phyloP scores from a whole-genome alignment of 1,140 invertebrate species.

The Tetraneura akinire region DNA sequence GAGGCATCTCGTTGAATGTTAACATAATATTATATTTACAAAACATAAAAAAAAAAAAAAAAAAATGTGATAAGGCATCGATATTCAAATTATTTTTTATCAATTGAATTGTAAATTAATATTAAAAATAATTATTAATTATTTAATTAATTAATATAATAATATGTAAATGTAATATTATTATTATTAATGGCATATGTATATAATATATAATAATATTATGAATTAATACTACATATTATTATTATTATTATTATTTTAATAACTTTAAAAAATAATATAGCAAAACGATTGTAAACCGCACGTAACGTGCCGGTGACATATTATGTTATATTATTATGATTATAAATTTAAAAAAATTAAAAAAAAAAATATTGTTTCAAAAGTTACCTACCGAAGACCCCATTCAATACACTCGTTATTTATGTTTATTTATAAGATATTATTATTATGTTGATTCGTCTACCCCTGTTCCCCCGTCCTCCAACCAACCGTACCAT shows the following conservation, averaged over 20 bases:
- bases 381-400: conserved; percentile 27
- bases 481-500: conserved; percentile 32
- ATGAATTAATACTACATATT: conserved; percentile 35
- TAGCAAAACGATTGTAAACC: conserved; percentile 28
- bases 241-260: too few species aligned
- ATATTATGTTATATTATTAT: too few species aligned
- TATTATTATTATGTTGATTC: conserved; percentile 16
- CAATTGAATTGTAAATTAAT: conserved; percentile 20
- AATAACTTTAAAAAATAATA: too few species aligned
- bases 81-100: conserved; percentile 42
- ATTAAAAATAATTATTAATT: conserved; percentile 37
- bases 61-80: conserved; percentile 49
- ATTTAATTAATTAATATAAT: conserved; percentile 23
- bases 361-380: conserved; percentile 6
- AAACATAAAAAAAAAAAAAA: too few species aligned
- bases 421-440: conserved; percentile 39
- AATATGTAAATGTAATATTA: conserved; percentile 21
- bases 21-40: conserved; percentile 16
- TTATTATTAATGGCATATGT: too few species aligned
- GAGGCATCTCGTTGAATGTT: conserved; percentile 19
- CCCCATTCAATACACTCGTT: conserved; percentile 16
- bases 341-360: conserved; percentile 34
- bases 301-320: background rate
- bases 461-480: too few species aligned
- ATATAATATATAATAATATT: background rate